Conservation (phyloP, 1,140 invertebrate genomes). For the Philotrypesis tridentata region DNA sequence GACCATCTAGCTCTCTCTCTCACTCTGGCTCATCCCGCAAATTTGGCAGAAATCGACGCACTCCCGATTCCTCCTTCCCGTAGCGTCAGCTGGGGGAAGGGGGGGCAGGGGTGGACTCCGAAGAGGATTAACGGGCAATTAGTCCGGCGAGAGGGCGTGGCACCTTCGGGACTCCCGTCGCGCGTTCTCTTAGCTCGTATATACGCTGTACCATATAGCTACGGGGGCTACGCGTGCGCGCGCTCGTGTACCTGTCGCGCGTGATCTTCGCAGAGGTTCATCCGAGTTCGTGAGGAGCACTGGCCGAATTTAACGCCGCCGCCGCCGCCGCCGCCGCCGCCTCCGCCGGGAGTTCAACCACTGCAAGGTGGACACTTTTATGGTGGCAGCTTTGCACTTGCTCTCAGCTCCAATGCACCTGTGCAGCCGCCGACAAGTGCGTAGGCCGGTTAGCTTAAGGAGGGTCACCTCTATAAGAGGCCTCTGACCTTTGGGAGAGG, state of each 20-base stretch:
- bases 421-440: not conserved
- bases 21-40: not conserved
- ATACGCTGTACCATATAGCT: no score
- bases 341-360: not conserved
- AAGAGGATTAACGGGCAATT: constrained; percentile 43
- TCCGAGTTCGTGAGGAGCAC: constrained; percentile 1
- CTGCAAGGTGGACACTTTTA: constrained; percentile 61
- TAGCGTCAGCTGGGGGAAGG: not conserved
- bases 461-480: not conserved
- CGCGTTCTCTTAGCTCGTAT: not conserved
- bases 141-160: constrained; percentile 15
- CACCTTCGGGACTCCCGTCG: not conserved
- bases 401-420: not conserved
- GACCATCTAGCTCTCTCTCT: not conserved
- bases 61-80: constrained; percentile 4
- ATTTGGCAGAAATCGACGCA: not conserved
- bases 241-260: constrained; percentile 17
- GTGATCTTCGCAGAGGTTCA: constrained; percentile 2
- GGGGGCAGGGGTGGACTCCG: no score
- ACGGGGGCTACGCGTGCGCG: no score
- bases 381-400: constrained; percentile 58
- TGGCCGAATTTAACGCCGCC: constrained; percentile 34
- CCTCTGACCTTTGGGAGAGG: constrained; percentile 15
- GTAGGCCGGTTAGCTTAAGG: constrained; percentile 3
- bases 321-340: no score